A percentile compares a stretch with the other conserved stretches of the same genome.
Evolutionary conservation across 2,888 invertebrate species (phyloP).

Genomic region (Neoaliturus tenellus): DNA sequence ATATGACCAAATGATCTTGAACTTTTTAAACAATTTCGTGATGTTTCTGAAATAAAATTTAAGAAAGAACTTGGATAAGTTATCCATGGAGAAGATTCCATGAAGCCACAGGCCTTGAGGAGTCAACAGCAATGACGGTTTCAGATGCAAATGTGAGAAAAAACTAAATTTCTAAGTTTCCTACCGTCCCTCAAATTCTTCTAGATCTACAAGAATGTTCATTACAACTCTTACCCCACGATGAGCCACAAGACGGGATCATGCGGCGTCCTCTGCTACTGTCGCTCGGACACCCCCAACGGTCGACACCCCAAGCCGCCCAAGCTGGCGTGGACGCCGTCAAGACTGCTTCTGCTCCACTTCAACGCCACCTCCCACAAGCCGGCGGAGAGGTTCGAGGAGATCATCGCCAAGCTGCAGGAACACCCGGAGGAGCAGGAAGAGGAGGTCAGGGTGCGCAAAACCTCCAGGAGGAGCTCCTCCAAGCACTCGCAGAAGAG

Average conservation of each 20-base stretch:
- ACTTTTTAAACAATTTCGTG: no score
- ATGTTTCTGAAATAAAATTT: no score
- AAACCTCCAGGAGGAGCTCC: neutral
- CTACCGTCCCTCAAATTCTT: no score
- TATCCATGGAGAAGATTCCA: no score
- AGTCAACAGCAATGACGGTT: no score
- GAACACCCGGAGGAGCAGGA: neutral
- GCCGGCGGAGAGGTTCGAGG: slow-evolving; percentile 26
- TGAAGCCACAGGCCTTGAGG: no score
- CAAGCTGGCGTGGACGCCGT: slow-evolving; percentile 40
- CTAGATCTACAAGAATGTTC: no score
- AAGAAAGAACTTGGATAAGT: no score
- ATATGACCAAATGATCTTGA: no score
- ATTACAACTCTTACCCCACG: neutral
- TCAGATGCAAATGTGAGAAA: no score
- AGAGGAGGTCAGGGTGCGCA: neutral
- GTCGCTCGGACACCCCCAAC: slow-evolving; percentile 21
- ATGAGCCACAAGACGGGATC: slow-evolving; percentile 19
- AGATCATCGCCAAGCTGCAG: slow-evolving; percentile 29
- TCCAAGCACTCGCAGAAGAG: neutral
- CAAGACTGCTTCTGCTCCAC: slow-evolving; percentile 17
- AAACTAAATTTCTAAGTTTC: no score
- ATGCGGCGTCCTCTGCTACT: slow-evolving; percentile 30
- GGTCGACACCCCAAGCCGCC: slow-evolving; percentile 5
- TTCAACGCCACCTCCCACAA: slow-evolving; percentile 13